Evolutionary conservation across 1,140 invertebrate species (phyloP).

Genomic region (Metaphire vulgaris): DNA sequence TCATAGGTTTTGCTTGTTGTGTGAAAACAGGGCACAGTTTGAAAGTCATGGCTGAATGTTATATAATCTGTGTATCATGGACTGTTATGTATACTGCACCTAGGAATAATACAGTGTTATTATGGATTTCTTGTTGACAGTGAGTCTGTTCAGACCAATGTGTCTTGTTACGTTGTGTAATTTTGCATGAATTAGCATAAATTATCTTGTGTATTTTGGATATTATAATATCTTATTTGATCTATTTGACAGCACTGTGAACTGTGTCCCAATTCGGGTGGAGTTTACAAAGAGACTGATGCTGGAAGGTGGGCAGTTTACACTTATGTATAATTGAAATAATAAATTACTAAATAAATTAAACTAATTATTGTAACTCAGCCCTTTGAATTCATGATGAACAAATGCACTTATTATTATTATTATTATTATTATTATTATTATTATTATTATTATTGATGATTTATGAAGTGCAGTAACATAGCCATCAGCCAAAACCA

Average conservation of each 20-base stretch:
- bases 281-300: slow-evolving; percentile 93
- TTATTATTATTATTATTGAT: background rate
- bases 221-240: slow-evolving; percentile 8
- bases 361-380: no score
- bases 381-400: background rate
- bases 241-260: slow-evolving; percentile 50
- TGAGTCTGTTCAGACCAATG: no score
- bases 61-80: no score
- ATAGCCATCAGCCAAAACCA: no score
- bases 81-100: no score
- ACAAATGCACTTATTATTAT: background rate
- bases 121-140: no score
- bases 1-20: background rate
- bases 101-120: no score
- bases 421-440: background rate
- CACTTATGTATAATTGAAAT: background rate
- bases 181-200: slow-evolving; percentile 10
- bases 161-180: no score
- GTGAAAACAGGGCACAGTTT: background rate
- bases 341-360: no score
- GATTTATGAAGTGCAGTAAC: background rate
- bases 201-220: slow-evolving; percentile 27
- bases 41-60: no score
- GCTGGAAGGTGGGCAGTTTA: slow-evolving; percentile 60
- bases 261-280: slow-evolving; percentile 61